Evolutionary conservation across 92 coral and sea anemone genomes (phyloP).

Genomic region (Paramuricea clavata): DNA sequence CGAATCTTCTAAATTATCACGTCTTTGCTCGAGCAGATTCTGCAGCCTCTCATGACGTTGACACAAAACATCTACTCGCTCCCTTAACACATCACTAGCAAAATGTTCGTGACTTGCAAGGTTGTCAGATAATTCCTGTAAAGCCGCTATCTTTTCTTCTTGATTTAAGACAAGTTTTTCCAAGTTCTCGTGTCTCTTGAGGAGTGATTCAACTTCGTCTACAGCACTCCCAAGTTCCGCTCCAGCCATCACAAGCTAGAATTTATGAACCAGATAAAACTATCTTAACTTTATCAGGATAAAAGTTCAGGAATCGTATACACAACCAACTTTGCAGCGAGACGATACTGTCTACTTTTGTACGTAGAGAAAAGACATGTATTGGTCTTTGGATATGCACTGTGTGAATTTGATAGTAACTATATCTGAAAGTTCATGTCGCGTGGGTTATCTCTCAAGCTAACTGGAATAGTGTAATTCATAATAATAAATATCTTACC

Average conservation of each 20-base stretch:
- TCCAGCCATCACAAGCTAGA: constrained; percentile 84
- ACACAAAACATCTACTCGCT: constrained; percentile 73
- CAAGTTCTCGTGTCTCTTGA: constrained; percentile 89
- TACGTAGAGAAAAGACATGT: too few species aligned
- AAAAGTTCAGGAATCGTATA: too few species aligned
- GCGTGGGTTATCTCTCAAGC: too few species aligned
- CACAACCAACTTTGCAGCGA: too few species aligned
- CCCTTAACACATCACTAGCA: constrained; percentile 72
- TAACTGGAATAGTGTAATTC: too few species aligned
- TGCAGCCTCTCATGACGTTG: constrained; percentile 81
- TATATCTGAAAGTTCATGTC: too few species aligned
- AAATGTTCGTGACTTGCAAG: constrained; percentile 72
- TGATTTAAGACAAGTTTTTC: constrained; percentile 84
- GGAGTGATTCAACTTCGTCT: constrained; percentile 88
- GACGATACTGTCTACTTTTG: too few species aligned
- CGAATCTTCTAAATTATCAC: constrained; percentile 84
- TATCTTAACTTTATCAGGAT: too few species aligned
- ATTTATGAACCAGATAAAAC: not conserved
- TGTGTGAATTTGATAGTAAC: not conserved
- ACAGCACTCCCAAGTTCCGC: constrained; percentile 94
- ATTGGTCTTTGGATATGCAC: not conserved
- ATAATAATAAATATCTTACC: too few species aligned
- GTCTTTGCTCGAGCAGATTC: constrained; percentile 76
- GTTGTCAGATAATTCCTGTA: constrained; percentile 79
- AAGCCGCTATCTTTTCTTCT: constrained; percentile 78